Conservation (phyloP, 2,888 invertebrate species). For the Teinopalpus imperialis region DNA sequence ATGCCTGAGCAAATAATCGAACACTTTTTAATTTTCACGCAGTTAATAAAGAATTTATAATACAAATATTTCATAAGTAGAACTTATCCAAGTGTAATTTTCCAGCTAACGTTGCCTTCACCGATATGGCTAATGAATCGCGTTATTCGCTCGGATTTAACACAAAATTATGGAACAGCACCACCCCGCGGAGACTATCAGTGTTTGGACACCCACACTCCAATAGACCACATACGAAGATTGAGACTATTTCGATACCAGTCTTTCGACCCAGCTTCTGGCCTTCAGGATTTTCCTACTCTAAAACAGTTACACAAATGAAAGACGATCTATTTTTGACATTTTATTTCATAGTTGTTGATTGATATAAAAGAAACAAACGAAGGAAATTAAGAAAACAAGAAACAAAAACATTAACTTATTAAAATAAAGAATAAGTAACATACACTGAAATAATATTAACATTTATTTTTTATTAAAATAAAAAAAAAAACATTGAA, state of each 20-base stretch:
- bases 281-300: constrained; percentile 58
- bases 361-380: constrained; percentile 35
- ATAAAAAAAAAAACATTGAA: neutral
- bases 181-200: constrained; percentile 70
- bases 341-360: constrained; percentile 35
- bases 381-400: constrained; percentile 33
- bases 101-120: constrained; percentile 61
- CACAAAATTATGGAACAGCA: constrained; percentile 69
- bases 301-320: constrained; percentile 39
- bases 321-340: constrained; percentile 37
- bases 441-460: constrained; percentile 17
- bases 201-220: constrained; percentile 71
- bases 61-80: no score
- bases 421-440: constrained; percentile 26
- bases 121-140: constrained; percentile 66
- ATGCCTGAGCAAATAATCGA: no score
- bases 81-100: no score
- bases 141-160: constrained; percentile 69
- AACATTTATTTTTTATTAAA: constrained; percentile 7
- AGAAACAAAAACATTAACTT: constrained; percentile 24
- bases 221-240: constrained; percentile 66
- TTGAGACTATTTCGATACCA: constrained; percentile 61
- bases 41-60: no score
- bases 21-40: no score
- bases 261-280: constrained; percentile 66